Evolutionary conservation across 2,888 invertebrate species (phyloP), one percentile per base, ranked within the genome.

Genomic region (Scaptomyza flava): DNA sequence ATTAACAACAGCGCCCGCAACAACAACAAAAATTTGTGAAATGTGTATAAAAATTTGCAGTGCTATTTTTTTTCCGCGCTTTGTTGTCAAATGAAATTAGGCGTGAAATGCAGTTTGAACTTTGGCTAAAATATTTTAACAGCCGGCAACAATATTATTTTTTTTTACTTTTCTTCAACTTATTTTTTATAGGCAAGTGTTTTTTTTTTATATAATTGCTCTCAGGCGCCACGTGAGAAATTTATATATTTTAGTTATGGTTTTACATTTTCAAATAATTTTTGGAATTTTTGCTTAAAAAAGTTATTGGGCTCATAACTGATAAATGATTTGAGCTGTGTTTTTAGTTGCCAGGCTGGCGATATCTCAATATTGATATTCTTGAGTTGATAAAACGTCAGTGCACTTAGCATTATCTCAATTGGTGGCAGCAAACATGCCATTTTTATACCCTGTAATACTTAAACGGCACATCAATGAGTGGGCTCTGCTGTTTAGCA

Each of bases 21-120:
- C 36, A 36, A 36, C 36, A 36, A 36, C 36, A 36, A 36, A n/a
- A 60, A 74, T 64, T 50, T 72, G 60, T 60, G 73, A 81, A 27
- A 27, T 27, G 27, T 27, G 27, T 6, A 6, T 27, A 27, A 27
- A 71, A 68, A 63, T 80, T 56, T 79, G 46, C 57, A 61, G 50
- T 57, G 52, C 64, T 38, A 14, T 17, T 14, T 36, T 17, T 41
- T 41, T 41, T 63, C 38, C 48, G 45, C 45, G 79, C 41, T 53
- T 80, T 84, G 81, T 85, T 89, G 82, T 89, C 82, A 83, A 66
- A 78, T 70, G 69, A 89, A 83, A 89, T 83, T 83, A 83, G 82
- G 75, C 82, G 66, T 87, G 69, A 89, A 82, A 89, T 89, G 87
- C 67, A 75, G 87, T 75, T 84, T 89, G 85, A 81, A 84, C 81